A percentile compares a stretch with the other conserved stretches of the same genome.
phyloP scores from a whole-genome alignment of 1,140 invertebrate species.

The Bathynomus jamesi region DNA sequence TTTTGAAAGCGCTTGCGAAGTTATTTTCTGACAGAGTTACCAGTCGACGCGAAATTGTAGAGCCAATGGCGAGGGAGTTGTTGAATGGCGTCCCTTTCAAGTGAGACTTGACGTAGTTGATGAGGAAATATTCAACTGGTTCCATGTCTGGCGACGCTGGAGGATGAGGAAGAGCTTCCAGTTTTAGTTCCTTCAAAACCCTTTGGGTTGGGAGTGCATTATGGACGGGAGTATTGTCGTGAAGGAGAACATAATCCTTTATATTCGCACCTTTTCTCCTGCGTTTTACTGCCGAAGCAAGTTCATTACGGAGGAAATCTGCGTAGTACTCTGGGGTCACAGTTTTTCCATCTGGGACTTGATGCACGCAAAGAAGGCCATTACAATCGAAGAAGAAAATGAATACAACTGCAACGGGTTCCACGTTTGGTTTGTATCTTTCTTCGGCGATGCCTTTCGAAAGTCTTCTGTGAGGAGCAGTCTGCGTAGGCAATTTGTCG shows the following conservation, averaged over 20 bases:
- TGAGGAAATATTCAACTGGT: constrained; percentile 12
- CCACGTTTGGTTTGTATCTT: constrained; percentile 10
- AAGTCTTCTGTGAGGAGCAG: background rate
- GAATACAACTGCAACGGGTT: background rate
- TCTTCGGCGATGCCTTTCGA: background rate
- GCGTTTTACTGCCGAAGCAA: constrained; percentile 2
- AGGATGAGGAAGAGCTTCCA: constrained; percentile 10
- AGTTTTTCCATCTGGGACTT: background rate
- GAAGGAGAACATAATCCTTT: constrained; percentile 6
- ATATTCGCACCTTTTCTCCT: constrained; percentile 8
- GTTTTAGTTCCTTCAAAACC: constrained; percentile 2
- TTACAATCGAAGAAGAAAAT: constrained; percentile 9
- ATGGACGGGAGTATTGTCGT: constrained; percentile 14
- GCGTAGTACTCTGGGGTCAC: constrained; percentile 2
- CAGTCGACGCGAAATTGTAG: background rate
- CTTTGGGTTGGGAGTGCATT: background rate
- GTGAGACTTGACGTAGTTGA: background rate
- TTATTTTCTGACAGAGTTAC: constrained; percentile 1
- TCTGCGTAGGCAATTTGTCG: background rate
- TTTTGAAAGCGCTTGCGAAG: background rate
- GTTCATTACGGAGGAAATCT: constrained; percentile 3
- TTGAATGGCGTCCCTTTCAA: constrained; percentile 2
- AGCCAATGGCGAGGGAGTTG: constrained; percentile 1
- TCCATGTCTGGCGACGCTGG: constrained; percentile 15
- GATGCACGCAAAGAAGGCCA: background rate